These are phyloP conservation scores for Brachionus angularis DNA, from an alignment of 1,140 invertebrate genomes.

Conservation along the genomic window DNA sequence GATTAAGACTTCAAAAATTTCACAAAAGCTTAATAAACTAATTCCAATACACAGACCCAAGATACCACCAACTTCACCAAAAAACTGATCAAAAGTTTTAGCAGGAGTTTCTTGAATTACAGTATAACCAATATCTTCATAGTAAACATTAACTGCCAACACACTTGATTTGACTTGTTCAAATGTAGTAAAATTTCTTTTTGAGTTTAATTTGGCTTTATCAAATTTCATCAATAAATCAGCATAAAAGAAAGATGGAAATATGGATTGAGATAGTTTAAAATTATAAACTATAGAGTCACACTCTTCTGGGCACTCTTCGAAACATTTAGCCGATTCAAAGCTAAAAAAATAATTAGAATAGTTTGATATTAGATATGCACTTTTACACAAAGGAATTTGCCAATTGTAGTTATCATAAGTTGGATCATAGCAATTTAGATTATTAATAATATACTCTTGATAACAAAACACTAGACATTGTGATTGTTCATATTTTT, in stretches of 20 bases:
- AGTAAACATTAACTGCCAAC: slow-evolving; percentile 3
- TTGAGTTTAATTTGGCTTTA: neutral
- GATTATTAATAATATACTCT: neutral
- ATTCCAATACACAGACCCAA: neutral
- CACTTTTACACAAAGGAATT: neutral
- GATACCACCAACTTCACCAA: neutral
- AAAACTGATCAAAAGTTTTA: neutral
- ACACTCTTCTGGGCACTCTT: slow-evolving; percentile 23
- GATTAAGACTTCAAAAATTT: neutral
- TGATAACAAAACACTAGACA: neutral
- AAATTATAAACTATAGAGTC: neutral
- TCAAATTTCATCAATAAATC: neutral
- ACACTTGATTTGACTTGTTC: neutral
- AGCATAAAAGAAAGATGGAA: neutral
- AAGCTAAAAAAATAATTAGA: neutral
- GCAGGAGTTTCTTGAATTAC: neutral
- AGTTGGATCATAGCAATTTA: neutral
- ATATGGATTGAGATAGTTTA: neutral
- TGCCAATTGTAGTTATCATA: neutral
- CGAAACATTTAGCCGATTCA: neutral
- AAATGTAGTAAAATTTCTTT: neutral
- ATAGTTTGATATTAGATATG: neutral
- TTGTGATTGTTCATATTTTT: neutral
- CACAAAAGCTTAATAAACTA: neutral
- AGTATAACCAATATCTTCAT: neutral